Base-by-base conservation (phyloP, 2,797 vertebrate species). In the Lepilemur ruficaudatus region DNA sequence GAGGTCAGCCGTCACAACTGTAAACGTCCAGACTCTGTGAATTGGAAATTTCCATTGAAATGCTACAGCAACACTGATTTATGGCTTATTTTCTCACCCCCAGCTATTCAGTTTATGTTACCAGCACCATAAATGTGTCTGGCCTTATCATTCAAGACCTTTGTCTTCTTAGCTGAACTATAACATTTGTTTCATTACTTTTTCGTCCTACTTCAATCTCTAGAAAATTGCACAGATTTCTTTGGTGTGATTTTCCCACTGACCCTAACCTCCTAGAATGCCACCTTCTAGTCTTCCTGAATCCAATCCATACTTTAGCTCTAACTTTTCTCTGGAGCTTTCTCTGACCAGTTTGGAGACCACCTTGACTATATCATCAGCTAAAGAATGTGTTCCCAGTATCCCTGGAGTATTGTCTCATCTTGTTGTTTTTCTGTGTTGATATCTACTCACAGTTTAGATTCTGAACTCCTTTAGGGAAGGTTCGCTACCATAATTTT, bases 21-120 rank as follows among this genome's bases (percentile, higher is more conserved):
- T 75, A 67, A 63, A 52, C 25, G 35, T 12, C 46, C 55, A 94
- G 82, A 41, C 2, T 67, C 28, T 32, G 15, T 52, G 78, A 69
- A 55, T 59, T 89, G 43, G 55, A 95, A 96, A 63, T 82, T 67
- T 85, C 57, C 14, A 22, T 14, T 22, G 43, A 52, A 92, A 81
- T 15, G 10, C 5, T 67, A 11, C 78, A 25, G 15, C 20, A 52
- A 25, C 7, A 20, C 9, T 43, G 43, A 82, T 72, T 23, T 4
- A 22, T 82, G 61, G 35, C 35, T 88, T 4, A 5, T 73, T 94
- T 84, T 43, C 32, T 22, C 10, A 28, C 1, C 70, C 43, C 57
- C 14, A 28, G 23, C 23, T 72, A 13, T 48, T 65, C 43, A 22
- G 18, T 83, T 96, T 67, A 38, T 46, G 11, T 2, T 91, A 55